These are phyloP conservation scores for Dichetophora obliterata DNA, from an alignment of 2,888 invertebrate genomes.

Conservation along the genomic window DNA sequence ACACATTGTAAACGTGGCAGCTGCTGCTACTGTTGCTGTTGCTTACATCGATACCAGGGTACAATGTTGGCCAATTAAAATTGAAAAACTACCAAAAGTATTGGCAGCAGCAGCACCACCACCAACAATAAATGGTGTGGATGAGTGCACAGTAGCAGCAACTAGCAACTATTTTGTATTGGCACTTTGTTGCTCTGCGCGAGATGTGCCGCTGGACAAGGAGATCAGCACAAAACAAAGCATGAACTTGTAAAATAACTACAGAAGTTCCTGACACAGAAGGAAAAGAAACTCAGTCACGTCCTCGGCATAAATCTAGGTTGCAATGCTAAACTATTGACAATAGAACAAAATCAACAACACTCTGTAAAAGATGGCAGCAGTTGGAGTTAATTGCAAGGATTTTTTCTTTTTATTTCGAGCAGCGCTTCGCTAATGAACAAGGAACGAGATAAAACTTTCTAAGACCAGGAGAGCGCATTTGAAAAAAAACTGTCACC, in stretches of 20 bases:
- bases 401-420: no score
- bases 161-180: not conserved
- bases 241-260: not conserved
- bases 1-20: no score
- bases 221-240: not conserved
- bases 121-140: constrained; percentile 19
- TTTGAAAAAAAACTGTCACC: no score
- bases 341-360: constrained; percentile 2
- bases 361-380: no score
- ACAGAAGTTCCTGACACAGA: not conserved
- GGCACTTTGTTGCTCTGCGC: constrained; percentile 7
- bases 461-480: no score
- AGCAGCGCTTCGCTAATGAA: no score
- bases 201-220: constrained; percentile 11
- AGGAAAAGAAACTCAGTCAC: not conserved
- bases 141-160: constrained; percentile 14
- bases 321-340: not conserved
- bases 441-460: no score
- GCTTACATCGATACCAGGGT: not conserved
- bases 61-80: constrained; percentile 60
- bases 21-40: no score
- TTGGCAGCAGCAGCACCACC: not conserved
- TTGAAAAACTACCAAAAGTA: constrained; percentile 57
- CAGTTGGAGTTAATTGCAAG: no score
- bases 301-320: constrained; percentile 6